phyloP scores from a whole-genome alignment of 2,888 invertebrate species.

The Xestia c-nigrum region DNA sequence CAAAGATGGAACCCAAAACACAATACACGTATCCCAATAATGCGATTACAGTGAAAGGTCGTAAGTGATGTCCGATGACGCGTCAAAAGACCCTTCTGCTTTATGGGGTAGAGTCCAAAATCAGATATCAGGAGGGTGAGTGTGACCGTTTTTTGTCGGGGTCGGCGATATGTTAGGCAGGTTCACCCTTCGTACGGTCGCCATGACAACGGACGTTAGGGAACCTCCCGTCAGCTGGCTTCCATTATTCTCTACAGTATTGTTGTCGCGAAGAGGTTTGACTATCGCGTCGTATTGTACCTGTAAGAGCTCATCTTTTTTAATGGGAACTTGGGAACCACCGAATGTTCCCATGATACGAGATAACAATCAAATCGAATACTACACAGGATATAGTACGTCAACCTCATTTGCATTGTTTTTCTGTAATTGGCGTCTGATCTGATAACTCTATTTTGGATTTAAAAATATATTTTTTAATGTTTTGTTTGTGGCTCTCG shows the following conservation, averaged over 20 bases:
- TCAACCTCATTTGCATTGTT: conserved; percentile 78
- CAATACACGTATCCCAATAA: conserved; percentile 87
- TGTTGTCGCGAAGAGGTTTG: conserved; percentile 83
- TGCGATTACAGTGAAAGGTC: conserved; percentile 78
- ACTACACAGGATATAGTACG: conserved; percentile 75
- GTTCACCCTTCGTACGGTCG: conserved; percentile 89
- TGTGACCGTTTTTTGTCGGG: conserved; percentile 80
- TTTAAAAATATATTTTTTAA: conserved; percentile 63
- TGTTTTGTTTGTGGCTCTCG: conserved; percentile 59
- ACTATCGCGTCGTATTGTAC: conserved; percentile 78
- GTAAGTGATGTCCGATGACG: conserved; percentile 79
- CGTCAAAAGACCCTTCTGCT: conserved; percentile 81
- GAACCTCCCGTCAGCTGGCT: conserved; percentile 90
- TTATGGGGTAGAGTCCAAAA: conserved; percentile 82
- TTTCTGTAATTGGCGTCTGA: conserved; percentile 72
- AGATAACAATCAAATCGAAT: conserved; percentile 78
- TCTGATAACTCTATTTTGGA: conserved; percentile 70
- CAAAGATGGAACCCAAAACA: conserved; percentile 90
- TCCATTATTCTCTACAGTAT: conserved; percentile 86
- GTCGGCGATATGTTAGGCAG: conserved; percentile 85
- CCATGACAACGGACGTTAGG: conserved; percentile 87
- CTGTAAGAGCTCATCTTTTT: conserved; percentile 81
- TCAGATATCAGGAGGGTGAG: conserved; percentile 76
- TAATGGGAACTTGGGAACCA: conserved; percentile 77
- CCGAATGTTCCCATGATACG: conserved; percentile 76